Conservation (phyloP, 2,888 invertebrate genomes). For the Lottia scabra region DNA sequence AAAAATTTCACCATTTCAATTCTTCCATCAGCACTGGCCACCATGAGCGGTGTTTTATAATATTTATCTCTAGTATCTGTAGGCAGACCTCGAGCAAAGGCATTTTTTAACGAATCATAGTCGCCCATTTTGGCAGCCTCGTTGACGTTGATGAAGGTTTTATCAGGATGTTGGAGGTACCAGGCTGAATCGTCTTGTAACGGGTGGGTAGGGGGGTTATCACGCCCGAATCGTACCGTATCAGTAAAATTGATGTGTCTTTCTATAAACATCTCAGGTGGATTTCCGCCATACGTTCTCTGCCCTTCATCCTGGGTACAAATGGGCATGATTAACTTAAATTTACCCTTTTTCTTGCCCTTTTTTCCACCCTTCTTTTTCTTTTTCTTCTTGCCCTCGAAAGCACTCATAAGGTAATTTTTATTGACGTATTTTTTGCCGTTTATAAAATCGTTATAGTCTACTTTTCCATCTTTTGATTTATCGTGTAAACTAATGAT, state of each 20-base stretch:
- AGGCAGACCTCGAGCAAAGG: slow-evolving; percentile 56
- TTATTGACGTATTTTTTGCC: slow-evolving; percentile 70
- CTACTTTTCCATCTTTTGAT: slow-evolving; percentile 57
- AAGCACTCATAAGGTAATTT: slow-evolving; percentile 65
- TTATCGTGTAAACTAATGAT: slow-evolving; percentile 58
- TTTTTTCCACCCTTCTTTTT: slow-evolving; percentile 62
- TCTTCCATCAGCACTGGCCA: slow-evolving; percentile 62
- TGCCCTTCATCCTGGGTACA: slow-evolving; percentile 64
- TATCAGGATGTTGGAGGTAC: slow-evolving; percentile 67
- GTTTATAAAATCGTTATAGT: slow-evolving; percentile 64
- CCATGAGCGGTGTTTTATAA: slow-evolving; percentile 70
- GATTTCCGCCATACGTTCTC: slow-evolving; percentile 64
- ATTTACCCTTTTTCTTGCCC: slow-evolving; percentile 65
- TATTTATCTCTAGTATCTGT: slow-evolving; percentile 67
- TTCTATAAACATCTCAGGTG: slow-evolving; percentile 64
- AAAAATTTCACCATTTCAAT: slow-evolving; percentile 64
- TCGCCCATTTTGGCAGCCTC: slow-evolving; percentile 67
- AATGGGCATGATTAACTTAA: slow-evolving; percentile 67
- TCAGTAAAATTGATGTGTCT: slow-evolving; percentile 67
- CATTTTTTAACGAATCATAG: slow-evolving; percentile 63
- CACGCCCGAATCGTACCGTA: slow-evolving; percentile 64
- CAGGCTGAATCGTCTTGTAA: slow-evolving; percentile 68
- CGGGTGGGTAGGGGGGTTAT: slow-evolving; percentile 65
- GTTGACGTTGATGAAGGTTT: slow-evolving; percentile 64
- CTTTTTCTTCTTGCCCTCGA: slow-evolving; percentile 69